These are phyloP conservation scores for Temnothorax longispinosus DNA, from an alignment of 1,140 invertebrate genomes.

Conservation along the genomic window DNA sequence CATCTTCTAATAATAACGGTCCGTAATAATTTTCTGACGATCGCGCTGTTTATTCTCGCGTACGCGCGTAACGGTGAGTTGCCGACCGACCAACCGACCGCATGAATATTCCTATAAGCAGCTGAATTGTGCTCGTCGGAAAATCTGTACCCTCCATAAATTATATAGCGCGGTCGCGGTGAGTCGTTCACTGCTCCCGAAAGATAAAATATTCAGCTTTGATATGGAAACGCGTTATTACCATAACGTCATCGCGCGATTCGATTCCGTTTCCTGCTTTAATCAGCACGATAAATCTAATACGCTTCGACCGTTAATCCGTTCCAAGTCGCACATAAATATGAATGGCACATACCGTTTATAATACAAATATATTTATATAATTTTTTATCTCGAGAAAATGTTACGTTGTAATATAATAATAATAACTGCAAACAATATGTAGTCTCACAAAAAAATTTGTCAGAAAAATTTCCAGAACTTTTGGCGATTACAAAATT, in stretches of 20 bases:
- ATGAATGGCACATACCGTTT: not conserved
- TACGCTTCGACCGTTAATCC: not conserved
- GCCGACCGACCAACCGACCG: not conserved
- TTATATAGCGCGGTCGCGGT: slow-evolving; percentile 27
- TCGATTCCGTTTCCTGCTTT: slow-evolving; percentile 45
- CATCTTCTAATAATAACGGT: slow-evolving; percentile 37
- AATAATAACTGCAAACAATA: not conserved
- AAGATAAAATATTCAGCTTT: slow-evolving; percentile 50
- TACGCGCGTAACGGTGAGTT: not conserved
- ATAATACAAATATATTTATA: too few species aligned
- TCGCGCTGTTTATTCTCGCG: slow-evolving; percentile 34
- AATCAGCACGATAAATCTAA: slow-evolving; percentile 51
- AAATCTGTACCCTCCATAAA: slow-evolving; percentile 42
- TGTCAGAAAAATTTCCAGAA: not conserved
- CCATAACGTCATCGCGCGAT: slow-evolving; percentile 44
- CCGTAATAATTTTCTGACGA: slow-evolving; percentile 13
- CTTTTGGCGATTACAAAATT: not conserved
- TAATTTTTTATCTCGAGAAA: not conserved
- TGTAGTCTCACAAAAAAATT: too few species aligned
- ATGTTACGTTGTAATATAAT: not conserved
- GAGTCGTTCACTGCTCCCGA: not conserved
- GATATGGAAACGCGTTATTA: slow-evolving; percentile 51
- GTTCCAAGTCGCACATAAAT: not conserved
- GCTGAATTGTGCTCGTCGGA: slow-evolving; percentile 38
- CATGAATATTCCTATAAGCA: slow-evolving; percentile 57